These are phyloP conservation scores for Metaphire vulgaris DNA, from an alignment of 1,140 invertebrate species.

Conservation along the genomic window DNA sequence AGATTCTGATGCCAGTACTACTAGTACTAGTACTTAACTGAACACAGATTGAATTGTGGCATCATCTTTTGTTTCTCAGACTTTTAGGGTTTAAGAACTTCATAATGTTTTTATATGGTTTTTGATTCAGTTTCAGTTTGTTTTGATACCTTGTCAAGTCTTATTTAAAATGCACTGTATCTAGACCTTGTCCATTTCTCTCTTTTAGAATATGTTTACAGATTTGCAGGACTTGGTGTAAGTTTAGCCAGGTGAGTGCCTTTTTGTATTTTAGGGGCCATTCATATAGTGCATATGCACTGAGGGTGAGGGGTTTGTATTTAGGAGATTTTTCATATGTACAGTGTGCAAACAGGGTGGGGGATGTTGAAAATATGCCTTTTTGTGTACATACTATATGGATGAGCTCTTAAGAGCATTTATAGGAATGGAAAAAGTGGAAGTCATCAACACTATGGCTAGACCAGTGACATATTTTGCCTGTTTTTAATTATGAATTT, in stretches of 20 bases:
- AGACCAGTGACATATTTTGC: no score
- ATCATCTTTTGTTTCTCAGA: no score
- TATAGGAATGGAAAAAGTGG: neutral
- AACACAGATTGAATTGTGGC: no score
- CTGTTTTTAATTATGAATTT: no score
- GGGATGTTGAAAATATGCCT: neutral
- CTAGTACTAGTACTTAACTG: no score
- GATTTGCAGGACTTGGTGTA: conserved; percentile 41
- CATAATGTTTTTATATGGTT: neutral
- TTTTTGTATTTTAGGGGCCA: neutral
- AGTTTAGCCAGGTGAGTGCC: conserved; percentile 39
- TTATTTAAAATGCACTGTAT: neutral
- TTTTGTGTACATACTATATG: neutral
- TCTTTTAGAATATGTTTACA: conserved; percentile 40
- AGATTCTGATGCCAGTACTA: no score
- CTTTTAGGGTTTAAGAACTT: neutral
- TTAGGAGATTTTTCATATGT: neutral
- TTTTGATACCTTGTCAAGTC: neutral
- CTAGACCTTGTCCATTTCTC: neutral
- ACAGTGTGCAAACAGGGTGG: neutral
- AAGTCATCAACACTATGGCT: no score
- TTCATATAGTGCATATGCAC: neutral
- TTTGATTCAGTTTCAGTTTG: neutral
- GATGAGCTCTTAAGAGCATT: neutral
- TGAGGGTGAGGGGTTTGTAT: neutral